These are phyloP conservation scores for Rhynchotus rufescens DNA, from an alignment of 2,797 vertebrate species.

Conservation along the genomic window DNA sequence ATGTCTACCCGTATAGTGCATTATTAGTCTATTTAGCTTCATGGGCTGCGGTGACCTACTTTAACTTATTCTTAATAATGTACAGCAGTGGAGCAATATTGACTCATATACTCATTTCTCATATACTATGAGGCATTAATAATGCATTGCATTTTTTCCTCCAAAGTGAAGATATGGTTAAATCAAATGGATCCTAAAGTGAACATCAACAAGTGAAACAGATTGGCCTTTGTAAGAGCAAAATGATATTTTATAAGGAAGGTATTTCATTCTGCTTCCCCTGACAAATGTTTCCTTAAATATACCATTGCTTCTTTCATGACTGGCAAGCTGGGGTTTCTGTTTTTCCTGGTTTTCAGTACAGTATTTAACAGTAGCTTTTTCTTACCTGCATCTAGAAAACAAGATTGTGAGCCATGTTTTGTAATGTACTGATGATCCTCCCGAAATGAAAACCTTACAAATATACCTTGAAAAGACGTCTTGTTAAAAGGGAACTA, in stretches of 20 bases:
- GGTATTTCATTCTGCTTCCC: constrained; percentile 24
- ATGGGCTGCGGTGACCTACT: constrained; percentile 67
- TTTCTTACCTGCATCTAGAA: neutral
- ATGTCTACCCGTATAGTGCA: constrained; percentile 59
- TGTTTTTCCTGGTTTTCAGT: neutral
- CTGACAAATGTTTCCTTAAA: constrained; percentile 33
- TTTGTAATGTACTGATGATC: neutral
- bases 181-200: constrained; percentile 55
- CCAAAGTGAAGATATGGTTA: constrained; percentile 48
- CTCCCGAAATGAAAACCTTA: neutral
- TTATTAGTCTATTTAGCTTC: constrained; percentile 69
- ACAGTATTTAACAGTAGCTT: neutral
- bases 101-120: constrained; percentile 50
- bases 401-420: neutral
- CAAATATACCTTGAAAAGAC: neutral
- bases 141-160: constrained; percentile 29
- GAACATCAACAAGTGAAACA: constrained; percentile 49
- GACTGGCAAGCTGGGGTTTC: neutral
- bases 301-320: neutral
- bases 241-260: constrained; percentile 22
- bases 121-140: constrained; percentile 52
- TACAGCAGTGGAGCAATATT: constrained; percentile 43
- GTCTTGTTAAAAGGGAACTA: neutral
- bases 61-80: constrained; percentile 70
- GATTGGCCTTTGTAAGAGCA: constrained; percentile 12